Evolutionary conservation across 2,113 vertebrate genomes (phyloP), one percentile per base, ranked within the genome.

Genomic region (Rhea pennata): DNA sequence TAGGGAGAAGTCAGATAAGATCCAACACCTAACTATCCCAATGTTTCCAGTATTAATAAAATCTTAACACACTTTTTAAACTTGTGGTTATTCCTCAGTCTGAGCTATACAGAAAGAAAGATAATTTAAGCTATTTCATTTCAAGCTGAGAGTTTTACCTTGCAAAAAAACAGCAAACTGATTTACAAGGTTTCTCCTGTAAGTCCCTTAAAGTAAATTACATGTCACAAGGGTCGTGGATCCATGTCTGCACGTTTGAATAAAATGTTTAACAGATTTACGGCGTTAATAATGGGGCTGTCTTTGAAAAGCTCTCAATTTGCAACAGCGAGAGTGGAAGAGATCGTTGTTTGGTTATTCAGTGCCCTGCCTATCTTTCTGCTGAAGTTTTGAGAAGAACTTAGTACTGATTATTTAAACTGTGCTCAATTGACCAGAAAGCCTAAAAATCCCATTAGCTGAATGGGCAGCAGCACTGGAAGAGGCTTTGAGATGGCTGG

Each of bases 201-300:
- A 74, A 95, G 95, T 94, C 88, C 76, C 67, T 93, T 95, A 74
- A 90, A 95, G 95, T 94, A 93, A 97, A 96, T 92, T 91, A 91
- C 84, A 87, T 97, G 92, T 97, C 96, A 94, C 54, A 69, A 66
- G 77, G 90, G 77, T 91, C 29, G 61, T 74, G 93, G 93, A 80
- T 92, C 92, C 91, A 71, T 94, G 96, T 92, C 87, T 93, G 85
- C 69, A 69, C 95, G 94, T 96, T 96, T 95, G 95, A 93, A 92
- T 97, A 94, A 92, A 94, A 95, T 0, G 56, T 70, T 66, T 75
- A 89, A 33, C 70, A 95, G 95, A 96, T 95, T 97, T 95, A 94
- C 66, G 88, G 71, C 33, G 2, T 94, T 92, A 96, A 95, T 97
- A 96, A 97, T 92, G 83, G 78, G 85, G 69, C 94, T 97, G 93